Percentiles rank a stretch among this genome's conserved stretches.
Evolutionary conservation across 2,888 invertebrate genomes (phyloP).

Genomic region (Nymphalis urticae): DNA sequence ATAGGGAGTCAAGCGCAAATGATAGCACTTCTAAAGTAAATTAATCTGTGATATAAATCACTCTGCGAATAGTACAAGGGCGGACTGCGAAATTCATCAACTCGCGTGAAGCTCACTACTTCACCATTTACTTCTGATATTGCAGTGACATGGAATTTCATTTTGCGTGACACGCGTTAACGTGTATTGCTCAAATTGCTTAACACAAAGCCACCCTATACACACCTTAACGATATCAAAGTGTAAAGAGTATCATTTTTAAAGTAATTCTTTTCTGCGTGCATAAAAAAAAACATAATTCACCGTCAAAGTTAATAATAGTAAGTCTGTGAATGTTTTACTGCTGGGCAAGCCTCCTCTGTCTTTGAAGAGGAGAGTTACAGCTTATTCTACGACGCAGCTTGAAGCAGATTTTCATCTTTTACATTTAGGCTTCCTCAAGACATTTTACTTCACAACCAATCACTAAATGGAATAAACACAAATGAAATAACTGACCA

Average conservation of each 20-base stretch:
- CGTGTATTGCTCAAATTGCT: background rate
- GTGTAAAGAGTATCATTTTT: background rate
- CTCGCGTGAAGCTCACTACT: constrained; percentile 1
- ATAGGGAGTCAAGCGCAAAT: constrained; percentile 9
- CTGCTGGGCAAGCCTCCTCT: no score
- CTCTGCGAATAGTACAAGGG: constrained; percentile 17
- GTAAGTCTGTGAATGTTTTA: no score
- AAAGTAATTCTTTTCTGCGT: background rate
- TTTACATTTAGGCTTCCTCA: no score
- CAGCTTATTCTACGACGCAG: no score
- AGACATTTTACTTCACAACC: no score
- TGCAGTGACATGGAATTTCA: constrained; percentile 20
- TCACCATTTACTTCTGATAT: constrained; percentile 23
- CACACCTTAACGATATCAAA: background rate
- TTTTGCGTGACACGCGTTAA: constrained; percentile 2
- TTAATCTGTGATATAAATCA: constrained; percentile 30
- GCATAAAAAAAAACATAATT: no score
- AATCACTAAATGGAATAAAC: no score
- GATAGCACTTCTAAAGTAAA: constrained; percentile 28
- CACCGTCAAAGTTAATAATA: no score
- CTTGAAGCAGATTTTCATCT: no score
- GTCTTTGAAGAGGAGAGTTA: no score
- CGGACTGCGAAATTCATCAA: constrained; percentile 17
- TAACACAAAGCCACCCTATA: background rate
- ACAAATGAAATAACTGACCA: no score